Conservation (phyloP, 2,888 invertebrate genomes). For the Megaustenia siamemsis region DNA sequence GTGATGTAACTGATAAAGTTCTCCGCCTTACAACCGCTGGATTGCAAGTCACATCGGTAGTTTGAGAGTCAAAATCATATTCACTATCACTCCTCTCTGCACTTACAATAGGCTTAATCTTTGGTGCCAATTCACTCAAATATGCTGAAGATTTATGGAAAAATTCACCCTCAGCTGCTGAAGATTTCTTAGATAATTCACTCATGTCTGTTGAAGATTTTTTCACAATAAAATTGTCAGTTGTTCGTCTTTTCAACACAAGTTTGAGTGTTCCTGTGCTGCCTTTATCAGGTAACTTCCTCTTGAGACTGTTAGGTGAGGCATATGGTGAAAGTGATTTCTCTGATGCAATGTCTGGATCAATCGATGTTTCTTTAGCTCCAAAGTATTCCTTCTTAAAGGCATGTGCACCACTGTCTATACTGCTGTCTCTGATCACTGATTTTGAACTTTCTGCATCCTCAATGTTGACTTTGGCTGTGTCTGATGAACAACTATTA, state of each 20-base stretch:
- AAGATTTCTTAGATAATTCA: no score
- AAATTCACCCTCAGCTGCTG: no score
- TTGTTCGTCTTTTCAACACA: constrained; percentile 50
- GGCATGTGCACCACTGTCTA: not conserved
- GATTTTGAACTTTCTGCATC: not conserved
- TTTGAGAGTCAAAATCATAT: constrained; percentile 50
- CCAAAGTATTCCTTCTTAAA: not conserved
- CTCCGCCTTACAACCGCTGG: constrained; percentile 39
- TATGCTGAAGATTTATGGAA: no score
- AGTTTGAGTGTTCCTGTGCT: constrained; percentile 51
- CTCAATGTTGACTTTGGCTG: not conserved
- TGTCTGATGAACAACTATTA: not conserved
- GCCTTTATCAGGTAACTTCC: constrained; percentile 39
- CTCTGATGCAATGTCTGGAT: constrained; percentile 12
- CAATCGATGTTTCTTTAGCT: not conserved
- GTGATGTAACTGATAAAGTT: constrained; percentile 37
- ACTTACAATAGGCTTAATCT: constrained; percentile 43
- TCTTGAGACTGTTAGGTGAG: constrained; percentile 25
- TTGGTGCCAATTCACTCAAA: not conserved
- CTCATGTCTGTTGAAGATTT: constrained; percentile 5
- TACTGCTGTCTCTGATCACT: not conserved
- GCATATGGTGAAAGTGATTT: not conserved
- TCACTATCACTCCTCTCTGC: constrained; percentile 52
- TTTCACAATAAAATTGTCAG: constrained; percentile 50
- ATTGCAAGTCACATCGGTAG: not conserved